Conservation (phyloP, 2,113 vertebrate species). For the Gnathonemus longibarbis region DNA sequence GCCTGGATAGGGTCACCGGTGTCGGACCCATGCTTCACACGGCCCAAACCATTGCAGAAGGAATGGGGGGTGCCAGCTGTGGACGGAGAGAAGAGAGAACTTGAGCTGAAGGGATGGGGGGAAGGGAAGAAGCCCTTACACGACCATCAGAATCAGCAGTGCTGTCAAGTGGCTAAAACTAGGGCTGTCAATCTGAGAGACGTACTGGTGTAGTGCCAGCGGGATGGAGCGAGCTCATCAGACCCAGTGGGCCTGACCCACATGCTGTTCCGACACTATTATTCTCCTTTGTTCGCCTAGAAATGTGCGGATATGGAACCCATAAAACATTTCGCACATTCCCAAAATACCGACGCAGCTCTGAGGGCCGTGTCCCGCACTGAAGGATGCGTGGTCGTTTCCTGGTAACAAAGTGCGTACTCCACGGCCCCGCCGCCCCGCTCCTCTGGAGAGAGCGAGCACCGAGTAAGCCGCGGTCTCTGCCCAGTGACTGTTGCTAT, state of each 20-base stretch:
- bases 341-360: not conserved
- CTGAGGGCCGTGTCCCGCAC: not conserved
- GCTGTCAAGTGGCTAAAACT: not conserved
- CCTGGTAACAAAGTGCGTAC: not conserved
- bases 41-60: conserved; percentile 47
- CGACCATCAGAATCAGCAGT: not conserved
- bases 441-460: not conserved
- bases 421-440: not conserved
- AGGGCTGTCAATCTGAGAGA: not conserved
- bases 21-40: conserved; percentile 50
- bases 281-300: not conserved
- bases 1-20: conserved; percentile 52
- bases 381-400: not conserved
- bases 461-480: not conserved
- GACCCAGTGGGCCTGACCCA: conserved; percentile 1
- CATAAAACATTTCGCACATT: not conserved
- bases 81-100: not conserved
- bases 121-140: not conserved
- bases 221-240: not conserved
- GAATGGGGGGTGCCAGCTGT: not conserved
- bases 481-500: conserved; percentile 3
- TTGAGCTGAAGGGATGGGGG: not conserved
- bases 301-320: not conserved
- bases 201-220: not conserved
- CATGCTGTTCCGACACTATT: not conserved